A percentile compares a stretch with the other conserved stretches of the same genome.
These are phyloP conservation scores for Spheniscus mendiculus DNA, from an alignment of 2,113 vertebrate species.

Conservation along the genomic window DNA sequence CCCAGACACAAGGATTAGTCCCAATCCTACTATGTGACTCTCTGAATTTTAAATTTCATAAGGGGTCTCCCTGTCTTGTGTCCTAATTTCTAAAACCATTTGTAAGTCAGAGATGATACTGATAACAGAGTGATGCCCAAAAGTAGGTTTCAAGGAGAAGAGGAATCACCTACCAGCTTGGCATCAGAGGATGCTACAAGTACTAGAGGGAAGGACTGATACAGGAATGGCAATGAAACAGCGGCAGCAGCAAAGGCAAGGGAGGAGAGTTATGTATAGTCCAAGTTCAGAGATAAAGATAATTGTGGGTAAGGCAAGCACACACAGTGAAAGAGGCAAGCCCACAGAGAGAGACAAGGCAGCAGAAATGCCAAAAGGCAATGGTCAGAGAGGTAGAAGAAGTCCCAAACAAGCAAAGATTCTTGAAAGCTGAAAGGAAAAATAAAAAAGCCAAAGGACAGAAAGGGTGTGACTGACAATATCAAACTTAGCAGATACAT, in stretches of 20 bases:
- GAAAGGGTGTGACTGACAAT: background rate
- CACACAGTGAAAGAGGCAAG: background rate
- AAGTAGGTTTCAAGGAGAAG: background rate
- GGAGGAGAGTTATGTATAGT: background rate
- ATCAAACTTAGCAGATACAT: background rate
- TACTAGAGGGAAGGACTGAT: background rate
- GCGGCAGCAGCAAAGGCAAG: background rate
- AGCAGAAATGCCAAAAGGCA: background rate
- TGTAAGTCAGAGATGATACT: background rate
- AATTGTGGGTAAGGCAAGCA: background rate
- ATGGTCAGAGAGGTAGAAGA: background rate
- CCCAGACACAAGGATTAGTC: background rate
- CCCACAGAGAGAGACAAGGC: background rate
- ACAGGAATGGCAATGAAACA: background rate
- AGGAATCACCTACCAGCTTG: background rate
- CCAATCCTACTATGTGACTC: background rate
- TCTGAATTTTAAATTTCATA: background rate
- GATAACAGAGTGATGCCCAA: background rate
- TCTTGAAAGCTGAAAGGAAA: background rate
- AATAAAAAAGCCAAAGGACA: background rate
- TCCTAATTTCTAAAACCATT: background rate
- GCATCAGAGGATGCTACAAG: background rate
- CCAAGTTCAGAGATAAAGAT: background rate
- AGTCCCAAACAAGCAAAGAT: background rate
- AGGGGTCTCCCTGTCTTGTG: background rate